Evolutionary conservation across 2,113 vertebrate species (phyloP).

Genomic region (Tetrax tetrax): DNA sequence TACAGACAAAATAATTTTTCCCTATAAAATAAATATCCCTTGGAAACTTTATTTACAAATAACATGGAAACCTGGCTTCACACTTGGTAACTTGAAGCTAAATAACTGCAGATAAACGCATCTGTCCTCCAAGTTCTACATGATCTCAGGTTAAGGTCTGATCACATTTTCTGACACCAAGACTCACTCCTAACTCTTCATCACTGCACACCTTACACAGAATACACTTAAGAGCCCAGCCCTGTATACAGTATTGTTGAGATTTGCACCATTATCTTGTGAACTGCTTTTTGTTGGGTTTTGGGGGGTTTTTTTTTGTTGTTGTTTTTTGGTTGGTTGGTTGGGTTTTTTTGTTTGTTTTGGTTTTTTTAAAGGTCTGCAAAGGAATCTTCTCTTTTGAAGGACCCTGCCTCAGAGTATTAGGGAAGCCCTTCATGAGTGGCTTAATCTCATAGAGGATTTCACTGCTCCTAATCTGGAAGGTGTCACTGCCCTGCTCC

Average conservation of each 20-base stretch:
- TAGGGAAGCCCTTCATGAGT: background rate
- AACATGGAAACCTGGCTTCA: background rate
- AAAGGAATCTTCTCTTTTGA: background rate
- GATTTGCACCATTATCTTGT: background rate
- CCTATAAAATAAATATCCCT: background rate
- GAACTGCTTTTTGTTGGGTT: too few species aligned
- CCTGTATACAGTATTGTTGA: background rate
- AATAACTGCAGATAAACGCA: background rate
- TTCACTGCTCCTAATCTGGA: background rate
- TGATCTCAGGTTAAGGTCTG: background rate
- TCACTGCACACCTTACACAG: background rate
- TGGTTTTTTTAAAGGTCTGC: background rate
- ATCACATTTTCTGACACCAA: background rate
- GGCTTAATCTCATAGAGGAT: background rate
- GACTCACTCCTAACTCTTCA: background rate
- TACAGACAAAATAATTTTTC: background rate
- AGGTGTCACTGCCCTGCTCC: background rate
- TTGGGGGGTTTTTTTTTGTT: too few species aligned
- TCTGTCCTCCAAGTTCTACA: background rate
- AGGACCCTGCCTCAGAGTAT: background rate
- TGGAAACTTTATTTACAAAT: background rate
- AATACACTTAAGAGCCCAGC: background rate
- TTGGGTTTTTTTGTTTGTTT: too few species aligned
- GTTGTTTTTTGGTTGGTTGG: too few species aligned
- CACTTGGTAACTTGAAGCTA: background rate